These are phyloP conservation scores for Octomys mimax DNA, from an alignment of 2,797 vertebrate genomes.

Conservation along the genomic window DNA sequence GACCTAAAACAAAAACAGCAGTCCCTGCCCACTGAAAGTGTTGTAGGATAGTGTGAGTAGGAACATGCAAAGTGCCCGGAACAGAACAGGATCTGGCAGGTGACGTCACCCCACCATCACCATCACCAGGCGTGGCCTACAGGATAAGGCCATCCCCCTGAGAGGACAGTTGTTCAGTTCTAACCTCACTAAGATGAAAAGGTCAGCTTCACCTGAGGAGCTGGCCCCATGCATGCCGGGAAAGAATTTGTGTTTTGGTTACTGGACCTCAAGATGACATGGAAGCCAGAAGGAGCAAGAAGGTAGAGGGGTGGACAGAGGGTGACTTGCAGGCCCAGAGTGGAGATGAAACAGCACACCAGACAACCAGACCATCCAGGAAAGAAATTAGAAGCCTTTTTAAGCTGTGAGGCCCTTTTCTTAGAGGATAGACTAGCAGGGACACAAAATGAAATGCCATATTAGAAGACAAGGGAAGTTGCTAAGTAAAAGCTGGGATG, in stretches of 20 bases:
- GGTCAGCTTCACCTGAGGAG: neutral
- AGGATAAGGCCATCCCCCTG: neutral
- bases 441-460: neutral
- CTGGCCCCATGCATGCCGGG: neutral
- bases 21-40: neutral
- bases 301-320: neutral
- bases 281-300: neutral
- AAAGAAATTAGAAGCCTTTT: neutral
- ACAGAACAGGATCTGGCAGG: neutral
- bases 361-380: rapidly evolving
- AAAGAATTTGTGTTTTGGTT: neutral
- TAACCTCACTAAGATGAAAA: neutral
- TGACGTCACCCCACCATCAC: rapidly evolving
- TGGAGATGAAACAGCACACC: neutral
- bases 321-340: rapidly evolving
- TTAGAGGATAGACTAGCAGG: neutral
- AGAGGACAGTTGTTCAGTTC: neutral
- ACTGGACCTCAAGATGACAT: neutral
- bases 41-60: neutral
- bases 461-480: rapidly evolving
- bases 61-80: neutral
- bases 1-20: neutral
- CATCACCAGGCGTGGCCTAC: neutral
- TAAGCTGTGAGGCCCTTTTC: neutral
- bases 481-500: rapidly evolving